Evolutionary conservation across 2,113 vertebrate species (phyloP).

Genomic region (Nannospalax galili): DNA sequence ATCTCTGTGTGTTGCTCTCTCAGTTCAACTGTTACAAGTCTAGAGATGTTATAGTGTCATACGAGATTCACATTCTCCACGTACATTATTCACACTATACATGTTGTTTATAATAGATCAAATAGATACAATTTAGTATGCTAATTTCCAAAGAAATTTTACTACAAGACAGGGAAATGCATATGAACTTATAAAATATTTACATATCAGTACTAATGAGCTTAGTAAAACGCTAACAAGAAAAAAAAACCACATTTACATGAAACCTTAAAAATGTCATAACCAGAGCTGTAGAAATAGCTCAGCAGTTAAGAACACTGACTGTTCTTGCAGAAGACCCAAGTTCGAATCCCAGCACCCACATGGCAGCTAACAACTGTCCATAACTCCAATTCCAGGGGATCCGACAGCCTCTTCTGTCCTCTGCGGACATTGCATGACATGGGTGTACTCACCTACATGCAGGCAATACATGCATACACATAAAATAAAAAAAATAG

Average conservation of each 20-base stretch:
- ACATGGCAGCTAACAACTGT: too few relatives aligned
- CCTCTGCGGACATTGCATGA: too few relatives aligned
- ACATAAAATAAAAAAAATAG: too few relatives aligned
- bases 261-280: not conserved
- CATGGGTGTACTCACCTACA: too few relatives aligned
- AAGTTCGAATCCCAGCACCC: too few relatives aligned
- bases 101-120: not conserved
- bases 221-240: not conserved
- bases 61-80: not conserved
- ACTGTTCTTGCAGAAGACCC: too few relatives aligned
- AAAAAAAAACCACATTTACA: not conserved
- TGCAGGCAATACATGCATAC: too few relatives aligned
- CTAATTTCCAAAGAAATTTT: not conserved
- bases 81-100: not conserved
- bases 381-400: too few relatives aligned
- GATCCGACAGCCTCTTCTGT: too few relatives aligned
- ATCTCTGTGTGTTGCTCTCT: not conserved
- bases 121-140: not conserved
- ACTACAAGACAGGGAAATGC: not conserved
- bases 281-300: too few relatives aligned
- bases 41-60: not conserved
- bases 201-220: not conserved
- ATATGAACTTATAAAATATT: not conserved
- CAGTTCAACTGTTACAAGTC: not conserved
- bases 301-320: too few relatives aligned